Evolutionary conservation across 2,113 vertebrate species (phyloP), one percentile per base, ranked within the genome.

Genomic region (Ammodramus savannarum): DNA sequence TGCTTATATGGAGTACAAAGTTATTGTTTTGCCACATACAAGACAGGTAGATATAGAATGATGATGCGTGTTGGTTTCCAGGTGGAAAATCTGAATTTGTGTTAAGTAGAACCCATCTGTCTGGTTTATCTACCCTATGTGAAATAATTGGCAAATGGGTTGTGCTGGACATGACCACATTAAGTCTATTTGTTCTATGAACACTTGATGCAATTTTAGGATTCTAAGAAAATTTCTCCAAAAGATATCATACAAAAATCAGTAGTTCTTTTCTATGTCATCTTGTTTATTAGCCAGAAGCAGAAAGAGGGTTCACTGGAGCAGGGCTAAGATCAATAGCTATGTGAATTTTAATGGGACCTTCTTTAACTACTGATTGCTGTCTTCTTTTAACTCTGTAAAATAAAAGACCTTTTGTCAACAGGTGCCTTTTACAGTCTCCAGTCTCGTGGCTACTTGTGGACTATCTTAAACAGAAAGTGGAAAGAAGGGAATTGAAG

Each of bases 281-380:
- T 89, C 74, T 87, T 95, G 62, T 94, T 97, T 91, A 95, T 92
- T 77, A 87, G 84, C 44, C 82, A 76, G 89, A 92, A 87, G 74
- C 26, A 87, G 52, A 92, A 74, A 62, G 38, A 89, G 32, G 29
- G 58, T 73, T 94, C 74, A 65, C 20, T 87, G 87, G 81, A 85
- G 62, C 89, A 85, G 29, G 67, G 69, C 44, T 87, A 43, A 69
- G 87, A 95, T 96, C 81, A 91, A 93, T 95, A 95, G 23, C 49
- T 75, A 48, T 73, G 52, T 81, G 81, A 94, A 91, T 95, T 96
- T 95, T 94, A 95, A 91, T 95, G 82, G 66, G 49, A n/a, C 46
- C 18, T 57, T 57, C 80, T 75, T 82, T 85, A 82, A 85, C 36
- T 65, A 29, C 69, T 71, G 72, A 90, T 34, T 58, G 34, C 62